phyloP scores from a whole-genome alignment of 2,113 vertebrate genomes.

The Sprattus sprattus region DNA sequence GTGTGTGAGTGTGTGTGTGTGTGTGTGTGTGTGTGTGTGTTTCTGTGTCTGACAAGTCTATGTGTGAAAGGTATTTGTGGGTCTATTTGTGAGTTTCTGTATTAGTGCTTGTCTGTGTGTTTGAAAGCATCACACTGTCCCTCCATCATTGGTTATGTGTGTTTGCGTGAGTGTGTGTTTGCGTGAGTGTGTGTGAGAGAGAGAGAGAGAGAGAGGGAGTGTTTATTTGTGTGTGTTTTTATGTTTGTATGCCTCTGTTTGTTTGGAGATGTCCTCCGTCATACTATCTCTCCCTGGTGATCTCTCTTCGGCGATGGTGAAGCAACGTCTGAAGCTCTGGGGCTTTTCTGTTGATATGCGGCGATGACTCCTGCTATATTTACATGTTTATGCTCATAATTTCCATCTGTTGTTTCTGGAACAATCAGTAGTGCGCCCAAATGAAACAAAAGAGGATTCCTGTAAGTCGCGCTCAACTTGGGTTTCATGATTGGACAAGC shows the following conservation, averaged over 20 bases:
- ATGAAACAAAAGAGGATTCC: conserved; percentile 52
- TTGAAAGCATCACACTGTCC: not conserved
- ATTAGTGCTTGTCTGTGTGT: not conserved
- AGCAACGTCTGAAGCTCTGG: conserved; percentile 46
- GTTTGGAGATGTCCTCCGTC: conserved; percentile 30
- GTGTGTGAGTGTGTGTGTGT: not conserved
- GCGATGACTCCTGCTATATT: conserved; percentile 70
- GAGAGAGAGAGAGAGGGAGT: not conserved
- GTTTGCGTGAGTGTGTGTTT: conserved; percentile 2
- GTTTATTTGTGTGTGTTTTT: not conserved
- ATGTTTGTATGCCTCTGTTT: conserved; percentile 55
- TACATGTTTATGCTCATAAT: conserved; percentile 77
- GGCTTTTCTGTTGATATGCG: conserved; percentile 46
- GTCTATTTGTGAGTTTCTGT: not conserved
- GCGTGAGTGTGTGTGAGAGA: not conserved
- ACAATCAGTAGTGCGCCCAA: conserved; percentile 70
- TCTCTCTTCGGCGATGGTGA: conserved; percentile 55
- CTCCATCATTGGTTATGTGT: not conserved
- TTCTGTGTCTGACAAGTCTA: conserved; percentile 12
- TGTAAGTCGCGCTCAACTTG: conserved; percentile 69
- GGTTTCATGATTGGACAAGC: conserved; percentile 72
- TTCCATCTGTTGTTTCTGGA: conserved; percentile 79
- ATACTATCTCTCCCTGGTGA: conserved; percentile 31
- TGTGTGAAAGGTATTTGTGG: not conserved
- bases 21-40: conserved; percentile 40